Evolutionary conservation across 2,888 invertebrate genomes (phyloP).

Genomic region (Allygus modestus): DNA sequence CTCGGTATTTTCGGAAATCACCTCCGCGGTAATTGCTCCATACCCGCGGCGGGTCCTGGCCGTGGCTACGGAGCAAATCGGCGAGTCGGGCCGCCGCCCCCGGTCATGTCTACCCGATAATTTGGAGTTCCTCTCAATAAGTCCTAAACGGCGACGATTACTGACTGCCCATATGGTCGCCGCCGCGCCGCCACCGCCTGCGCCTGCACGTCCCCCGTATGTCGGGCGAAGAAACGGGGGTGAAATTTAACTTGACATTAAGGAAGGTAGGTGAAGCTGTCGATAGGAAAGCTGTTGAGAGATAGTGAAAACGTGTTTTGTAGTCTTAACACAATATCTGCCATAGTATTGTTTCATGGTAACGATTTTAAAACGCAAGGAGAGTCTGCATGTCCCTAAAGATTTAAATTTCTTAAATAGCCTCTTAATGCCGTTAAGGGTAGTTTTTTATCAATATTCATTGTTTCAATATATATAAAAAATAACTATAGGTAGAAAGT

Average conservation of each 20-base stretch:
- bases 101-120: slow-evolving; percentile 67
- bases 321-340: too few relatives aligned
- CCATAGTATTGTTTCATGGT: too few relatives aligned
- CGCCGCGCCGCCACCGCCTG: slow-evolving; percentile 19
- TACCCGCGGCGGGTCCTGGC: slow-evolving; percentile 3
- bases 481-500: too few relatives aligned
- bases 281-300: not conserved
- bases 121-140: slow-evolving; percentile 64
- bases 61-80: slow-evolving; percentile 44
- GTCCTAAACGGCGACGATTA: slow-evolving; percentile 62
- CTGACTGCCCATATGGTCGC: slow-evolving; percentile 54
- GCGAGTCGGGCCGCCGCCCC: slow-evolving; percentile 32
- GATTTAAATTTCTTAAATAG: too few relatives aligned
- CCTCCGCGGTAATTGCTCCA: not conserved
- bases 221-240: slow-evolving; percentile 14
- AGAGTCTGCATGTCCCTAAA: too few relatives aligned
- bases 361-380: too few relatives aligned
- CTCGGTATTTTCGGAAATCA: slow-evolving; percentile 34
- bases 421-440: too few relatives aligned
- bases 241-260: not conserved
- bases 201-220: not conserved
- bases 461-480: too few relatives aligned
- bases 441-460: too few relatives aligned
- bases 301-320: too few relatives aligned
- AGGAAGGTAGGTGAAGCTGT: not conserved